phyloP scores from a whole-genome alignment of 2,797 vertebrate species.

The Echiichthys vipera region DNA sequence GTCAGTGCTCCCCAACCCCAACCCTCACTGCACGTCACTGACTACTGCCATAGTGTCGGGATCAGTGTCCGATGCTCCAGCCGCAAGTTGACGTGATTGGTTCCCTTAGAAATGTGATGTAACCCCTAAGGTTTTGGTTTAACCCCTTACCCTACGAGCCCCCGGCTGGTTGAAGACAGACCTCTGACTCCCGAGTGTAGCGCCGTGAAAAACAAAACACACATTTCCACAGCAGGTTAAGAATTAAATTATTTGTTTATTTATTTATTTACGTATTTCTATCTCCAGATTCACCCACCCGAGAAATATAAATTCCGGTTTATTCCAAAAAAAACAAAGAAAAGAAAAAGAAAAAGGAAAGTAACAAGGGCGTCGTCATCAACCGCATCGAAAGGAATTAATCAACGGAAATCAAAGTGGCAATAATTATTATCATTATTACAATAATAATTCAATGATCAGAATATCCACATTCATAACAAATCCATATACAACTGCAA shows the following conservation, averaged over 20 bases:
- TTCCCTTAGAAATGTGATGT: no score
- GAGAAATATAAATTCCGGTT: constrained; percentile 89
- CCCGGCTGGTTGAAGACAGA: no score
- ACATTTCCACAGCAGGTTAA: constrained; percentile 69
- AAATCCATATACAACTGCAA: constrained; percentile 88
- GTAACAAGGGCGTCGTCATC: constrained; percentile 80
- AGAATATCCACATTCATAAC: constrained; percentile 90
- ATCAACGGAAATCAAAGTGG: constrained; percentile 84
- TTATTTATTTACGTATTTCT: constrained; percentile 87
- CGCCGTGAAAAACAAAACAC: constrained; percentile 56
- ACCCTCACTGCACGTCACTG: no score
- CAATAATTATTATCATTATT: constrained; percentile 87
- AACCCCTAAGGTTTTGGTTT: no score
- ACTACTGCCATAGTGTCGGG: no score
- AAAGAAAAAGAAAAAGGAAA: constrained; percentile 31
- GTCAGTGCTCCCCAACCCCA: no score
- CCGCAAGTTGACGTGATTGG: no score
- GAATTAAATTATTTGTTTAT: constrained; percentile 88
- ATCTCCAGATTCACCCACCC: constrained; percentile 87
- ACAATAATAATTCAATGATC: constrained; percentile 88
- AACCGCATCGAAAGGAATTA: constrained; percentile 83
- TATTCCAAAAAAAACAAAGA: constrained; percentile 76
- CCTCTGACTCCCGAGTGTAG: no score
- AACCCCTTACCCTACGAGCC: no score
- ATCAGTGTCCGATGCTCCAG: no score